Evolutionary conservation across 2,888 invertebrate genomes (phyloP).

Genomic region (Glaucopsyche alexis): DNA sequence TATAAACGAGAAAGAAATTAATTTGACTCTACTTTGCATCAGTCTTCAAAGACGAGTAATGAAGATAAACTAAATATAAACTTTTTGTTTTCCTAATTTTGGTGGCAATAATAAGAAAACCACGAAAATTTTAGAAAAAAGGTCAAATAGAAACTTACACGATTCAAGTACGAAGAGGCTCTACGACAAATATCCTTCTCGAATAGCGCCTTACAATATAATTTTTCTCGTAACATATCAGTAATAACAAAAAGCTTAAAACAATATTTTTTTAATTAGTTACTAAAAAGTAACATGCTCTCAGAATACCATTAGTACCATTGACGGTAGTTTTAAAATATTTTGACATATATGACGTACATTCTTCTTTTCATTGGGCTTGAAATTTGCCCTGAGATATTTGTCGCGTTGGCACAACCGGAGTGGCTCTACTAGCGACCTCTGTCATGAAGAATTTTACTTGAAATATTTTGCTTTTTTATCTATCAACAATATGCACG

Average conservation of each 20-base stretch:
- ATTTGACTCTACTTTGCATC: slow-evolving; percentile 38
- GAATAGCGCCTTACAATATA: background rate
- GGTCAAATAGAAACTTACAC: slow-evolving; percentile 1
- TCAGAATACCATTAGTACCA: background rate
- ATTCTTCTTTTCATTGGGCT: background rate
- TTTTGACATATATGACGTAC: background rate
- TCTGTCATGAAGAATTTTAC: background rate
- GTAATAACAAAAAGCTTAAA: background rate
- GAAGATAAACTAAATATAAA: slow-evolving; percentile 16
- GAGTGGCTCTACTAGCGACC: slow-evolving; percentile 1
- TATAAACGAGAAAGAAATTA: slow-evolving; percentile 36
- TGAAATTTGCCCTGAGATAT: background rate
- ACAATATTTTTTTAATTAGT: background rate
- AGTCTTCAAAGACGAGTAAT: slow-evolving; percentile 41
- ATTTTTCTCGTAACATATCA: background rate
- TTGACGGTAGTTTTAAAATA: background rate
- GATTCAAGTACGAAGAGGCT: background rate
- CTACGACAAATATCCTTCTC: slow-evolving; percentile 1
- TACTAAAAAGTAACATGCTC: background rate
- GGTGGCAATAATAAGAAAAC: background rate
- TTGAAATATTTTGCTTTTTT: background rate
- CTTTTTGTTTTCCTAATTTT: background rate
- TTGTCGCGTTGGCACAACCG: slow-evolving; percentile 6
- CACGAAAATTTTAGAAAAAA: background rate
- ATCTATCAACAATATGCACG: background rate